phyloP scores from a whole-genome alignment of 2,113 vertebrate species.

The Meriones unguiculatus region DNA sequence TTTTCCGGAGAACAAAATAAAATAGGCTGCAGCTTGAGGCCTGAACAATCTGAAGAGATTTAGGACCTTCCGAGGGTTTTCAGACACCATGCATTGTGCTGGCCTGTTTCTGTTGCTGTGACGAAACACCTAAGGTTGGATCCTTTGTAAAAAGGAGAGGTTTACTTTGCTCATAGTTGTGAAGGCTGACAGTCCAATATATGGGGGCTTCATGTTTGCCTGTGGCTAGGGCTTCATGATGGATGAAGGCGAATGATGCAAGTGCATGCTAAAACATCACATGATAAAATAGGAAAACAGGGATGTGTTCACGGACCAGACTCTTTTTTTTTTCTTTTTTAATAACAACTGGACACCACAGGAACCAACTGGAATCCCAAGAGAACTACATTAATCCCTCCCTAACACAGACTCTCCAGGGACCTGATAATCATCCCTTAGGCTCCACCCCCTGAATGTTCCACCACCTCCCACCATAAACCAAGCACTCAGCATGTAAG shows the following conservation, averaged over 20 bases:
- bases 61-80: not conserved
- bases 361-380: not conserved
- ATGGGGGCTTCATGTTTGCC: not conserved
- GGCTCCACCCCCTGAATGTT: not conserved
- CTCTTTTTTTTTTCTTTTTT: not conserved
- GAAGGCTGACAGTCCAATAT: not conserved
- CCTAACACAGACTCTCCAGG: not conserved
- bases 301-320: not conserved
- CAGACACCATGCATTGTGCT: not conserved
- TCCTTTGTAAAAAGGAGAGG: not conserved
- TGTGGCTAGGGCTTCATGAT: not conserved
- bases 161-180: not conserved
- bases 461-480: not conserved
- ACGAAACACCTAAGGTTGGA: not conserved
- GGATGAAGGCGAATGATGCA: not conserved
- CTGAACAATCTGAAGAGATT: not conserved
- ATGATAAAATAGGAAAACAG: not conserved
- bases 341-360: not conserved
- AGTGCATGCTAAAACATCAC: not conserved
- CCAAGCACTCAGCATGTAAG: not conserved
- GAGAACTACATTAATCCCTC: not conserved
- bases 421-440: not conserved
- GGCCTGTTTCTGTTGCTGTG: not conserved
- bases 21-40: not conserved
- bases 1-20: slow-evolving; percentile 26